Conservation (phyloP, 1,140 invertebrate genomes). For the Chironomus tepperi region DNA sequence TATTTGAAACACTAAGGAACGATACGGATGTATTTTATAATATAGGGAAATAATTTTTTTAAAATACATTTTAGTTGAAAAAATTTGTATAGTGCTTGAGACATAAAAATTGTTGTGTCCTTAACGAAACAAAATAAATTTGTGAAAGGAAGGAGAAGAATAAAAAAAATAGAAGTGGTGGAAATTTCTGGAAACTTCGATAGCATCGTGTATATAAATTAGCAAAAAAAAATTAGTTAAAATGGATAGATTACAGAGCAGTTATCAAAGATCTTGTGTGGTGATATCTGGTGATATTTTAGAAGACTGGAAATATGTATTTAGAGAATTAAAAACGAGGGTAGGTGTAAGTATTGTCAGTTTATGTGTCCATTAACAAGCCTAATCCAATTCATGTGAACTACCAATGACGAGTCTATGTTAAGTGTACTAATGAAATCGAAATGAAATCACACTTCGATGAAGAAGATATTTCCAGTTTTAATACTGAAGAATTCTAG, state of each 20-base stretch:
- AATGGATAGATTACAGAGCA: background rate
- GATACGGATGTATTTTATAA: background rate
- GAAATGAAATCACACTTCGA: no score
- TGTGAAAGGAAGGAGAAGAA: no score
- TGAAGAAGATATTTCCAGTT: no score
- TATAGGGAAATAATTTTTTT: background rate
- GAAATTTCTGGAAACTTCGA: background rate
- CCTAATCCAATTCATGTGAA: no score
- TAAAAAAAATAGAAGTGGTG: background rate
- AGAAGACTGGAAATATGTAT: conserved; percentile 18
- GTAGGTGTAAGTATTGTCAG: conserved; percentile 6
- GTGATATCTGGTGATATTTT: conserved; percentile 11
- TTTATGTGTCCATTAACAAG: no score
- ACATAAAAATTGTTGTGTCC: no score
- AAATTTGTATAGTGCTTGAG: no score
- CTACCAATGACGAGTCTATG: no score
- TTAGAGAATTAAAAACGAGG: conserved; percentile 11
- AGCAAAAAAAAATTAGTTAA: background rate
- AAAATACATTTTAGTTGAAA: no score
- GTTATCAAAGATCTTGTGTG: background rate
- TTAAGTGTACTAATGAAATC: no score
- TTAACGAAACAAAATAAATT: no score
- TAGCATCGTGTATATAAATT: background rate
- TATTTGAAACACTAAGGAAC: background rate
- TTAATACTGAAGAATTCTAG: no score